These are phyloP conservation scores for Drosophila hydei DNA, from an alignment of 1,140 invertebrate genomes.

Conservation along the genomic window DNA sequence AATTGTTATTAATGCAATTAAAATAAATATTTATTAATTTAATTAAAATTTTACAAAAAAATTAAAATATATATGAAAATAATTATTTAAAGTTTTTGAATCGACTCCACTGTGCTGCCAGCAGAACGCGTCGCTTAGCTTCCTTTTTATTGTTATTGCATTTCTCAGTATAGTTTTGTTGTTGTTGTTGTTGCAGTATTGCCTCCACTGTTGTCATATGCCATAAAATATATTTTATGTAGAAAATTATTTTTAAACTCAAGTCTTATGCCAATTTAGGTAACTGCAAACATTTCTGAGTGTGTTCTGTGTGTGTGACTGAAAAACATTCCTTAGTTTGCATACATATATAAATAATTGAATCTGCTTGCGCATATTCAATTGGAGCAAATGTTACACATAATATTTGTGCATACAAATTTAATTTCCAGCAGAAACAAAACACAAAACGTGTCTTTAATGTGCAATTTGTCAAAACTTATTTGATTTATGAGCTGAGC, in stretches of 20 bases:
- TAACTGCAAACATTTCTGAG: not conserved
- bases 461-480: slow-evolving; percentile 82
- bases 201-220: slow-evolving; percentile 24
- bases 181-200: slow-evolving; percentile 18
- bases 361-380: not conserved
- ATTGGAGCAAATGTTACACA: slow-evolving; percentile 12
- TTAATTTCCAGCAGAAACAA: slow-evolving; percentile 54
- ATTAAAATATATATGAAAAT: too few relatives aligned
- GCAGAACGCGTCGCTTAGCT: slow-evolving; percentile 10
- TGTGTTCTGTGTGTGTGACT: too few relatives aligned
- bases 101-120: slow-evolving; percentile 20
- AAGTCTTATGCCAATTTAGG: slow-evolving; percentile 28
- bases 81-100: too few relatives aligned
- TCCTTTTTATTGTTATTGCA: slow-evolving; percentile 46
- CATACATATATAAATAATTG: not conserved
- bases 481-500: slow-evolving; percentile 76
- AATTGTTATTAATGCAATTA: too few relatives aligned
- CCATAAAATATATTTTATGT: slow-evolving; percentile 61
- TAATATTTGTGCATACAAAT: slow-evolving; percentile 48
- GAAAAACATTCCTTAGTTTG: too few relatives aligned
- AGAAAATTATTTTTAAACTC: slow-evolving; percentile 63
- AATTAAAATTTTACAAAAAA: too few relatives aligned
- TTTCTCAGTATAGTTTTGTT: slow-evolving; percentile 23
- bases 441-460: slow-evolving; percentile 63
- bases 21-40: too few relatives aligned